Percentiles rank a stretch among this genome's conserved stretches.
phyloP scores from a whole-genome alignment of 2,888 invertebrate genomes.

The Sphaerophoria taeniata region DNA sequence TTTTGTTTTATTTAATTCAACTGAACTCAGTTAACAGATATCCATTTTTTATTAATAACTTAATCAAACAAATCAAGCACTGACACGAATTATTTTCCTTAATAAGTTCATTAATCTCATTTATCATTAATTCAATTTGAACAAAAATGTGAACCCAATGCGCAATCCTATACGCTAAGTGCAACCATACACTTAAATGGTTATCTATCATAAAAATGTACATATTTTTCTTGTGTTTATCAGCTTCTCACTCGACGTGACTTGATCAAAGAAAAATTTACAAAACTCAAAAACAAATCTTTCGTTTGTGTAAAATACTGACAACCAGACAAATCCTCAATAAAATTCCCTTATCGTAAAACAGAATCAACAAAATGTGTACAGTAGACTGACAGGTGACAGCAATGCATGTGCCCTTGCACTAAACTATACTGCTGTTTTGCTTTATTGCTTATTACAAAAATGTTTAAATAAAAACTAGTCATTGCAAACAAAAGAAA shows the following conservation, averaged over 20 bases:
- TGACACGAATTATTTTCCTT: slow-evolving; percentile 8
- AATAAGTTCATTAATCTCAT: slow-evolving; percentile 38
- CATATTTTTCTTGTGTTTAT: slow-evolving; percentile 33
- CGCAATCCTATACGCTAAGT: slow-evolving; percentile 19
- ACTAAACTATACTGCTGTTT: slow-evolving; percentile 14
- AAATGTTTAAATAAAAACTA: neutral
- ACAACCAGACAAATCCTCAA: neutral
- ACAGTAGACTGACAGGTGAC: slow-evolving; percentile 31
- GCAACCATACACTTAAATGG: slow-evolving; percentile 1
- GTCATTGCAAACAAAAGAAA: neutral
- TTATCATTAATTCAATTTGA: slow-evolving; percentile 11
- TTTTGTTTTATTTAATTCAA: neutral
- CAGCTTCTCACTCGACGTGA: slow-evolving; percentile 24
- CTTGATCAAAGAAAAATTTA: neutral
- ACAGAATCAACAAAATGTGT: slow-evolving; percentile 20
- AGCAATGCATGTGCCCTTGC: slow-evolving; percentile 48
- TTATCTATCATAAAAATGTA: slow-evolving; percentile 36
- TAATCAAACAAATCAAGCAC: neutral
- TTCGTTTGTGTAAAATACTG: neutral
- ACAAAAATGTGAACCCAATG: slow-evolving; percentile 27
- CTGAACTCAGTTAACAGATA: neutral
- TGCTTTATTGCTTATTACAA: neutral
- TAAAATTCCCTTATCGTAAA: slow-evolving; percentile 12
- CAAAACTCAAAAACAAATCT: neutral
- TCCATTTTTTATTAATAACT: neutral